These are phyloP conservation scores for Drosophila eohydei DNA, from an alignment of 2,888 invertebrate genomes.

Conservation along the genomic window DNA sequence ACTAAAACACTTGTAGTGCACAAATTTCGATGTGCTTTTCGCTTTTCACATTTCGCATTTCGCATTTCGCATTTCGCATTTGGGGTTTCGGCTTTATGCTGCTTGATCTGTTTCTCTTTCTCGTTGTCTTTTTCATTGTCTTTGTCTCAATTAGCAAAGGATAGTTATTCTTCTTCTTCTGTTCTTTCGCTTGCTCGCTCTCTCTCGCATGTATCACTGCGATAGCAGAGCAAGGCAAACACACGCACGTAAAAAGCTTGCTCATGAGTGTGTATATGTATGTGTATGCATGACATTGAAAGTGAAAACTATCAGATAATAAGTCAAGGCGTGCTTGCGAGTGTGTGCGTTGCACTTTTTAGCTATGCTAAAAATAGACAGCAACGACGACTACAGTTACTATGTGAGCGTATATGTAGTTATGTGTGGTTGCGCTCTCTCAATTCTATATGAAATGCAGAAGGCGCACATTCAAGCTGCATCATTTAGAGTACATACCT, in stretches of 20 bases:
- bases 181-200: background rate
- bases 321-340: slow-evolving; percentile 47
- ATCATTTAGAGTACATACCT: slow-evolving; percentile 24
- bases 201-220: background rate
- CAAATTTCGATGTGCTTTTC: slow-evolving; percentile 33
- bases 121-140: background rate
- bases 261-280: background rate
- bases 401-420: slow-evolving; percentile 2
- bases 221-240: slow-evolving; percentile 3
- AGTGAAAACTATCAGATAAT: slow-evolving; percentile 81
- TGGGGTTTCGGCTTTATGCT: background rate
- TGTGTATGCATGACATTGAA: slow-evolving; percentile 61
- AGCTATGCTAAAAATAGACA: slow-evolving; percentile 44
- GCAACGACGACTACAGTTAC: slow-evolving; percentile 5
- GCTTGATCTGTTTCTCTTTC: slow-evolving; percentile 3
- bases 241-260: background rate
- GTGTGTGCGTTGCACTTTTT: slow-evolving; percentile 68
- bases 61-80: background rate
- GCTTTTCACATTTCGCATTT: background rate
- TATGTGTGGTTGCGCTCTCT: background rate
- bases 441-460: slow-evolving; percentile 5
- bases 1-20: slow-evolving; percentile 68
- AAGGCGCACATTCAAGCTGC: background rate
- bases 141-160: slow-evolving; percentile 15
- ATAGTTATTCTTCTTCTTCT: slow-evolving; percentile 3